Evolutionary conservation across 1,140 invertebrate species (phyloP).

Genomic region (Calosoma granatense): DNA sequence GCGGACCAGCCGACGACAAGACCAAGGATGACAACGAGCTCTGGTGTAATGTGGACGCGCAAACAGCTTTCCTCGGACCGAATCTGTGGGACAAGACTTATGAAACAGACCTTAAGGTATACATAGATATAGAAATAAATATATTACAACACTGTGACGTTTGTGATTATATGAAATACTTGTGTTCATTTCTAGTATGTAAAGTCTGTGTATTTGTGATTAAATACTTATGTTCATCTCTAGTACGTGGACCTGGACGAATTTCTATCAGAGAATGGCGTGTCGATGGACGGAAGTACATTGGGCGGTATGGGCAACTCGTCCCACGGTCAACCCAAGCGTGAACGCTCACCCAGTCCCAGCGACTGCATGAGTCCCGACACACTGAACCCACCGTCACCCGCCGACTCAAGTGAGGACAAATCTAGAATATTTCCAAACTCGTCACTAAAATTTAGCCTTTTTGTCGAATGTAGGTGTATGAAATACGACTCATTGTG

Average conservation of each 20-base stretch:
- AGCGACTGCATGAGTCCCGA: constrained; percentile 77
- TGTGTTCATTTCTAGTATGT: too few species aligned
- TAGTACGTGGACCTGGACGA: constrained; percentile 94
- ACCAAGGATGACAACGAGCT: constrained; percentile 68
- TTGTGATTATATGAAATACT: too few species aligned
- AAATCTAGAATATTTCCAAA: constrained; percentile 12
- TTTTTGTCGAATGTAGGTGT: not conserved
- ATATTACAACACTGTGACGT: too few species aligned
- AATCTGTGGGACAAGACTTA: constrained; percentile 93
- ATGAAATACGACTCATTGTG: too few species aligned
- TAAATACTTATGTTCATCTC: too few species aligned
- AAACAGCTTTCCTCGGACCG: constrained; percentile 86
- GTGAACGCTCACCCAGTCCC: constrained; percentile 70
- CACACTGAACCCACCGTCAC: constrained; percentile 74
- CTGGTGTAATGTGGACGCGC: constrained; percentile 75
- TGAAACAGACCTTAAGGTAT: constrained; percentile 90
- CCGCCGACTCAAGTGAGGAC: constrained; percentile 71
- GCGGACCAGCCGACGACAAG: constrained; percentile 54
- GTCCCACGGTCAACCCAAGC: constrained; percentile 51
- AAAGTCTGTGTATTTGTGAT: too few species aligned
- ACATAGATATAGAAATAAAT: too few species aligned
- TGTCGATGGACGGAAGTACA: constrained; percentile 57
- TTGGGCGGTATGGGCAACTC: constrained; percentile 44
- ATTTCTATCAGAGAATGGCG: constrained; percentile 88
- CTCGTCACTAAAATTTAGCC: not conserved